A percentile compares a stretch with the other conserved stretches of the same genome.
Evolutionary conservation across 2,888 invertebrate species (phyloP).

Genomic region (Clusia tigrina): DNA sequence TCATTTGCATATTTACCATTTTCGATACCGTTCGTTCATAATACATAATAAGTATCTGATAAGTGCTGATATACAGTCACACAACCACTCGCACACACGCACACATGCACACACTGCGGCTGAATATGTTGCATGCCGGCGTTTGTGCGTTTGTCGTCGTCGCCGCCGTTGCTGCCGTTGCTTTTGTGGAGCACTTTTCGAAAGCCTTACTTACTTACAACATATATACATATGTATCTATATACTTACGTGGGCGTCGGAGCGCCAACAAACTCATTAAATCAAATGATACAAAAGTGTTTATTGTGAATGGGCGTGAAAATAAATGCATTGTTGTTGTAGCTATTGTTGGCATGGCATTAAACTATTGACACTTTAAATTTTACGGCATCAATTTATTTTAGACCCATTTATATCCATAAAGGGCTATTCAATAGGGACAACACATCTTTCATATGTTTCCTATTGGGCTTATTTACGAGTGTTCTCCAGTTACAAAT

Average conservation of each 20-base stretch:
- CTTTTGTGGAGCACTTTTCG: conserved; percentile 53
- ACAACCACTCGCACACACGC: conserved; percentile 30
- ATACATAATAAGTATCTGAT: conserved; percentile 52
- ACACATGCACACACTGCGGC: conserved; percentile 22
- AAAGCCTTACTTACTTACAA: conserved; percentile 34
- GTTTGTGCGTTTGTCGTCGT: conserved; percentile 6
- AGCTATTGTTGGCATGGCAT: conserved; percentile 1
- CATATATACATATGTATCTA: conserved; percentile 15
- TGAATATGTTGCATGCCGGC: conserved; percentile 38
- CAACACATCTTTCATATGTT: too few species aligned
- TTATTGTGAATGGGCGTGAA: conserved; percentile 3
- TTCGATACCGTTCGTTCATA: conserved; percentile 54
- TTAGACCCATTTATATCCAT: too few species aligned
- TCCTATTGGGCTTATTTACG: too few species aligned
- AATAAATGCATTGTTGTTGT: conserved; percentile 10
- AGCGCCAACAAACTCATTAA: conserved; percentile 21
- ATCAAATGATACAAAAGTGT: conserved; percentile 5
- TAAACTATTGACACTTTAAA: conserved; percentile 25
- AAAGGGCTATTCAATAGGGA: too few species aligned
- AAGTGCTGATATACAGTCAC: conserved; percentile 59
- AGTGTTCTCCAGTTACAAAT: too few species aligned
- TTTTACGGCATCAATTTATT: conserved; percentile 10
- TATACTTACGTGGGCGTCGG: conserved; percentile 14
- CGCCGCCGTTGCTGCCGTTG: conserved; percentile 16
- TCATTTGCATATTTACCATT: conserved; percentile 58